Percentiles rank a stretch among this genome's conserved stretches.
Evolutionary conservation across 1,140 invertebrate species (phyloP).

Genomic region (Lepidurus arcticus): DNA sequence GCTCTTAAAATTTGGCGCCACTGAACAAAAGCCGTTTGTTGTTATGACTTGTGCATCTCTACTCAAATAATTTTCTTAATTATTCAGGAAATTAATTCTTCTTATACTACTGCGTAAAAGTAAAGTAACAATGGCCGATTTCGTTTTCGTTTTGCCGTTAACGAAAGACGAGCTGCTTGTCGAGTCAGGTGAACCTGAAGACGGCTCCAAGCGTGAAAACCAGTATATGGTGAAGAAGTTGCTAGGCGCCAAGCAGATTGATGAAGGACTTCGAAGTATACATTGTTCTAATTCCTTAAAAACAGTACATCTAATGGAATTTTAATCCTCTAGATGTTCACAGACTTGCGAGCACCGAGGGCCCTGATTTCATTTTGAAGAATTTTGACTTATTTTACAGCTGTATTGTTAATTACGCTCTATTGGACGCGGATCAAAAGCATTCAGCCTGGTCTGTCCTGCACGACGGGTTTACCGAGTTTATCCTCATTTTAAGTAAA

Average conservation of each 20-base stretch:
- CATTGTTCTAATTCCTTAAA: neutral
- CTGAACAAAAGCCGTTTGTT: constrained; percentile 1
- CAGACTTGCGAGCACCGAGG: neutral
- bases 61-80: too few species aligned
- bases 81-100: too few species aligned
- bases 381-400: neutral
- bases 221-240: neutral
- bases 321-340: neutral
- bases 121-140: neutral
- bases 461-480: neutral
- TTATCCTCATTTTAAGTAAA: neutral
- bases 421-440: neutral
- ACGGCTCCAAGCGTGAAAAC: neutral
- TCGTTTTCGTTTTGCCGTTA: neutral
- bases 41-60: neutral
- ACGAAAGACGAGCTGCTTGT: neutral
- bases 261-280: neutral
- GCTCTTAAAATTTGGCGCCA: neutral
- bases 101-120: too few species aligned
- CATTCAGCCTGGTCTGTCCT: neutral
- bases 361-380: neutral
- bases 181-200: neutral
- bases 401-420: neutral
- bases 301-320: neutral
- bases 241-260: neutral